Evolutionary conservation across 1,140 invertebrate genomes (phyloP), one percentile per base, ranked within the genome.

Genomic region (Neuroterus valhalla): DNA sequence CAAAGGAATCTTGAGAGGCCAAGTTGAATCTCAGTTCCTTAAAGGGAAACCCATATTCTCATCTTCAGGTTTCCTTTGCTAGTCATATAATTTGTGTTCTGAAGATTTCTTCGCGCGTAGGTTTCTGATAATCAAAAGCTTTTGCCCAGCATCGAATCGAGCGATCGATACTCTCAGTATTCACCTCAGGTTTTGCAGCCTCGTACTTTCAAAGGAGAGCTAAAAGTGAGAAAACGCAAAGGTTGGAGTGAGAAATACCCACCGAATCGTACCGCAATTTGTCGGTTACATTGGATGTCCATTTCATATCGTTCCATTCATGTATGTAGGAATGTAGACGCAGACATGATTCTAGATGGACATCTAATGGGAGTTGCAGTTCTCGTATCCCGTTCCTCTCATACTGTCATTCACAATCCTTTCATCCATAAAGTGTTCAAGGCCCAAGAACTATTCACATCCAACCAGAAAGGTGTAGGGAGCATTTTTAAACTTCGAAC

Each of bases 221-320:
- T 62, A 62, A 62, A 62, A 31, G 55, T 62, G 31, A 62, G 55
- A 62, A 62, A 62, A 62, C 55, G 55, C 55, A 38, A 38, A 38
- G 31, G 31, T 38, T 38, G 31, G 8, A 38, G 31, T 38, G 31
- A 38, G 31, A 38, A 38, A 38, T 62, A n/a, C 15, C 55, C 55
- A 62, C 23, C 55, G 26, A 62, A 62, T 62, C 55, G 55, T 26
- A 62, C 55, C 26, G 31, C 55, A 62, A 62, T 62, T 62, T 38
- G 55, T 62, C 26, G 55, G 55, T 62, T 62, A 62, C 55, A 31
- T 62, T 62, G 55, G 55, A 62, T 62, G 55, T 62, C 55, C 55
- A 62, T 62, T 62, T 62, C 15, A 23, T 62, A 15, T 62, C 55
- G 55, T 62, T 62, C 21, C 26, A 38, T 62, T 62, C 31, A 62